These are phyloP conservation scores for Phyllostomus discolor DNA, from an alignment of 2,113 vertebrate genomes.

Conservation along the genomic window DNA sequence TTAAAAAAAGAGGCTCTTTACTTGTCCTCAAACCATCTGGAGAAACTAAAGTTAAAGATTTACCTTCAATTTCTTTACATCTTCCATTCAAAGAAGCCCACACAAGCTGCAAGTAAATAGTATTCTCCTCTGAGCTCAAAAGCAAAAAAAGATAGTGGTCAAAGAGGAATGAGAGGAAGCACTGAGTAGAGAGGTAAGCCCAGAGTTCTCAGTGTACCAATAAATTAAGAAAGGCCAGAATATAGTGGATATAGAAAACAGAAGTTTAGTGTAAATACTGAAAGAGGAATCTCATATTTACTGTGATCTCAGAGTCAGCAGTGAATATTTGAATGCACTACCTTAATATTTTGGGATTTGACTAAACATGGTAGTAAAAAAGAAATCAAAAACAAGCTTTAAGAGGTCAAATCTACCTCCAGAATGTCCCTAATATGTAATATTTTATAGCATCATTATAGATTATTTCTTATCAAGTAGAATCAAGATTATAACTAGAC, in stretches of 20 bases:
- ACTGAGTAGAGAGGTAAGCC: neutral
- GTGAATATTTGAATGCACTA: slow-evolving; percentile 4
- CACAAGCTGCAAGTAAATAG: neutral
- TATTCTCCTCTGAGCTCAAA: neutral
- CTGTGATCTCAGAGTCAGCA: neutral
- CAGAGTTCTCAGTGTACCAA: neutral
- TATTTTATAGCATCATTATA: slow-evolving; percentile 35
- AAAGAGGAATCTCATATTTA: slow-evolving; percentile 22
- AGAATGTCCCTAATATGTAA: neutral
- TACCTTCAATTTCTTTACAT: slow-evolving; percentile 18
- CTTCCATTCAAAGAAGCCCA: neutral
- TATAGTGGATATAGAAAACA: neutral
- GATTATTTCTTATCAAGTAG: slow-evolving; percentile 5
- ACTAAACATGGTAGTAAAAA: slow-evolving; percentile 14
- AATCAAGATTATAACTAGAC: slow-evolving; percentile 40
- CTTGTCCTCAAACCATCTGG: neutral
- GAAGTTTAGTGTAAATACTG: neutral
- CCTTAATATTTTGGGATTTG: slow-evolving; percentile 25
- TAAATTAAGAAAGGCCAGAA: slow-evolving; percentile 20
- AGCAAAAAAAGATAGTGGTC: neutral
- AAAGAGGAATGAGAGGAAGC: neutral
- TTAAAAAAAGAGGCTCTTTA: neutral
- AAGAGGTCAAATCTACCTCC: neutral
- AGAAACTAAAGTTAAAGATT: neutral
- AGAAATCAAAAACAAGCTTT: slow-evolving; percentile 46